Conservation (phyloP, 2,113 vertebrate species). For the Nibea albiflora region DNA sequence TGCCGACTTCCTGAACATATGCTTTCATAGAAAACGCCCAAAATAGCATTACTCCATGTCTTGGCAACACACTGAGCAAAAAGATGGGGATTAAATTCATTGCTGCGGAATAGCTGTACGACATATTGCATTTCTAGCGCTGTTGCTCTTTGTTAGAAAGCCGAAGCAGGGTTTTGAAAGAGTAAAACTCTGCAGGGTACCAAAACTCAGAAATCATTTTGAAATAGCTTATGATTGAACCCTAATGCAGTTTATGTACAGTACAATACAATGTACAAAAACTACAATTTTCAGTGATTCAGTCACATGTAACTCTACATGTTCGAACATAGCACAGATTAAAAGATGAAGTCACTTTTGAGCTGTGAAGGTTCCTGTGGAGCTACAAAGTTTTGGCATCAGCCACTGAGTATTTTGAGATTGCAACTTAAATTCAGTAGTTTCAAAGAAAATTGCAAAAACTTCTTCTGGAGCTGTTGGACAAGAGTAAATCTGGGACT, state of each 20-base stretch:
- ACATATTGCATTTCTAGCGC: neutral
- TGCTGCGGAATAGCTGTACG: constrained; percentile 22
- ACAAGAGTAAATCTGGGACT: too few relatives aligned
- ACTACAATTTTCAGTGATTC: neutral
- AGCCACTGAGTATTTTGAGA: neutral
- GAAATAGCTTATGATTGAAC: constrained; percentile 6
- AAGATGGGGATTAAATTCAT: constrained; percentile 20
- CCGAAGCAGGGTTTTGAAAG: neutral
- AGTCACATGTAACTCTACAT: constrained; percentile 1
- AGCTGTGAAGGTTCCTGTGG: neutral
- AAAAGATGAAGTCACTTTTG: neutral
- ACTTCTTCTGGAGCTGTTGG: neutral
- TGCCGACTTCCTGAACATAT: constrained; percentile 52
- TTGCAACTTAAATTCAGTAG: neutral
- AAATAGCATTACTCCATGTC: constrained; percentile 75
- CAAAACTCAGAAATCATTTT: neutral
- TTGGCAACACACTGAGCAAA: constrained; percentile 54
- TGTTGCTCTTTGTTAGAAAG: constrained; percentile 18
- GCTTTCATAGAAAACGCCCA: constrained; percentile 59
- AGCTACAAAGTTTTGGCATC: neutral
- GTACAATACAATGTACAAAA: too few relatives aligned
- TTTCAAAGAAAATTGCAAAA: neutral
- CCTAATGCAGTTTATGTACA: constrained; percentile 1
- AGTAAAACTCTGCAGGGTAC: neutral
- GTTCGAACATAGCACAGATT: neutral